Base-by-base conservation (phyloP, 2,888 invertebrate species). In the Ichneumon xanthorius region DNA sequence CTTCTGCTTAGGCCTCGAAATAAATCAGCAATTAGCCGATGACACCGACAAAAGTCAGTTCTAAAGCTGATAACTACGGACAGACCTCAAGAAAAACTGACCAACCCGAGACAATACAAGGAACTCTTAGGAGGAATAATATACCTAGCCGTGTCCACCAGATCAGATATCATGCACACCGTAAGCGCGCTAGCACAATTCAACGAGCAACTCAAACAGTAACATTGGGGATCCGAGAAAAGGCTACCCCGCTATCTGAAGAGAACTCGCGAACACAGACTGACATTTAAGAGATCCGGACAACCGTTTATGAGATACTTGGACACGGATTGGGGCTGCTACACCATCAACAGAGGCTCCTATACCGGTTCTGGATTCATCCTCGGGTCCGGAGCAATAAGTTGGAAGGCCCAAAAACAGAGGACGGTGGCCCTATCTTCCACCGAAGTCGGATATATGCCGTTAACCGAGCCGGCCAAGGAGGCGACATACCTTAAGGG, bases 291-390 rank as follows among this genome's bases (percentile, higher is more conserved):
- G 0, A 63, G 30, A 14, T 26, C 48, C 1, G 37, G 26, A 1
- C 72, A 84, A 1, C 70, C 76, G 0, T 9, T 92, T 2, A 16
- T 11, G 4, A 90, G 89, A 1, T 92, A 80, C 67, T 85, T 84
- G 1, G 92, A 92, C 84, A 87, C 91, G 0, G 92, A 92, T 71
- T 90, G 88, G 88, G 90, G 87, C 0, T 86, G 76, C 14, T 87
- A 85, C 40, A 53, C 50, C 3, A 7, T 58, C 45, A n/a, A n/a
- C n/a, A n/a, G n/a, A n/a, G n/a, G 83, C 87, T 90, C 90, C 0
- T 89, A 84, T 16, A 84, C 87, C 3, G 90, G 89, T 14, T 87
- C 68, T 33, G 63, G 85, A 0, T 88, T 89, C 26, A 61, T 85
- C 3, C 26, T 88, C 2, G 67, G 65, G 11, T 87, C 78, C 0